Conservation (phyloP, 2,113 vertebrate species). For the Hippocampus abdominalis region DNA sequence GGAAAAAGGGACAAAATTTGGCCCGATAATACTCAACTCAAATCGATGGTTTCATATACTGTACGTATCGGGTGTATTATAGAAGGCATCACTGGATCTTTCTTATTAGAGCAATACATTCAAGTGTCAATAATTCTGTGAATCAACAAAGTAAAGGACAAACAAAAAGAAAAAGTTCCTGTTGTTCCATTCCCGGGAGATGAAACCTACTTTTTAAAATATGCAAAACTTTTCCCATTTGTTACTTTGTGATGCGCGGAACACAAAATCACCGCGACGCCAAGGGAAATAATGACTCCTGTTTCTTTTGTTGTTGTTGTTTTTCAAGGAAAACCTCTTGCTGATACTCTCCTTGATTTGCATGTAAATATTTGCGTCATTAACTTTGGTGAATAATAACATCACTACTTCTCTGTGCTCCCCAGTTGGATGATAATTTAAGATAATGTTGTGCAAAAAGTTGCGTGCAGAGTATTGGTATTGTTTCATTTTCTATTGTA, state of each 20-base stretch:
- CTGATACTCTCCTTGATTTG: constrained; percentile 30
- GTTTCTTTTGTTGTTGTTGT: constrained; percentile 48
- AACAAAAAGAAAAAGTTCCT: constrained; percentile 24
- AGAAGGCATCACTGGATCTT: not conserved
- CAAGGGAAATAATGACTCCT: constrained; percentile 43
- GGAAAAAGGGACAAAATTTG: too few species aligned
- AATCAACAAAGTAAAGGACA: not conserved
- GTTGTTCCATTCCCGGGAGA: constrained; percentile 44
- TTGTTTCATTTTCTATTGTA: not conserved
- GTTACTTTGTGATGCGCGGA: constrained; percentile 52
- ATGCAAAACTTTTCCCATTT: constrained; percentile 43
- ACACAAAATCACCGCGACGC: constrained; percentile 40
- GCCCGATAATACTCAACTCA: too few species aligned
- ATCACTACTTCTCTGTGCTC: not conserved
- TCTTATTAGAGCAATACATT: constrained; percentile 14
- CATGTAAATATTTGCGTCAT: constrained; percentile 17
- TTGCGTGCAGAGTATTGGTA: not conserved
- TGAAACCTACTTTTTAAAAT: constrained; percentile 55
- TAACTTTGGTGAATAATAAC: not conserved
- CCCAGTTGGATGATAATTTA: not conserved
- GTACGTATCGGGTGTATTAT: too few species aligned
- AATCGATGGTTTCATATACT: too few species aligned
- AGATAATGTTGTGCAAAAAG: not conserved
- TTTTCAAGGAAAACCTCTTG: constrained; percentile 41
- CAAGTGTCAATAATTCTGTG: constrained; percentile 12